Evolutionary conservation across 1,140 invertebrate genomes (phyloP), one percentile per base, ranked within the genome.

Genomic region (Andrena cerasifolii): DNA sequence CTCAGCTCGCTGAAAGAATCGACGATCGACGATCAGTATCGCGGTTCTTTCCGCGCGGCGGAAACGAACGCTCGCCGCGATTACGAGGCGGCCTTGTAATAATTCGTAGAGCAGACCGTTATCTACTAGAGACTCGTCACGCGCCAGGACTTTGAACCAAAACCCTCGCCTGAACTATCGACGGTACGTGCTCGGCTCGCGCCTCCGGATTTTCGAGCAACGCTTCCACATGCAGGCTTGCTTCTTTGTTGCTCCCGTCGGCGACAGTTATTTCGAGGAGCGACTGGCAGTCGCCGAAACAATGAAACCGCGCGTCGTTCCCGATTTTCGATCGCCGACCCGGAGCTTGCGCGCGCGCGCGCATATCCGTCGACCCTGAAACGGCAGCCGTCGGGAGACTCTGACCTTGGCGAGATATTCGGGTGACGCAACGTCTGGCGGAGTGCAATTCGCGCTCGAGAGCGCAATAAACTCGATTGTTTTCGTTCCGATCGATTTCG

Each of bases 381-480:
- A 8, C 3, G 10, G 10, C 33, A 40, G 10, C 33, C 21, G 33
- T 61, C n/a, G 54, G 36, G 0, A 36, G 79, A 33, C 45, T 58
- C 71, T 53, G 80, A 71, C 73, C 66, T 65, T 66, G 49, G 12
- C 21, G 31, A 24, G 12, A 40, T 28, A 33, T 54, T 45, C 63
- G 51, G 16, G 51, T 79, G 82, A 83, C 80, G 76, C 80, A 83
- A 83, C 40, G 54, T 59, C 73, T 18, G 12, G 26, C 12, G 14
- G n/a, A 7, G 62, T 53, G 67, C 63, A 40, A 40, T 58, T 63
- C 51, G 33, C 31, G 36, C 36, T 40, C 53, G 53, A 18, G 76
- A 47, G 62, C 80, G 75, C 71, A 78, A 74, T 70, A 76, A 72
- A 78, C 68, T 40, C 51, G 72, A 70, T 83, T 84, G 73, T 80